Percentiles rank a stretch among this genome's conserved stretches.
Conservation (phyloP, 2,797 vertebrate genomes). For the Sebastes nivosus region DNA sequence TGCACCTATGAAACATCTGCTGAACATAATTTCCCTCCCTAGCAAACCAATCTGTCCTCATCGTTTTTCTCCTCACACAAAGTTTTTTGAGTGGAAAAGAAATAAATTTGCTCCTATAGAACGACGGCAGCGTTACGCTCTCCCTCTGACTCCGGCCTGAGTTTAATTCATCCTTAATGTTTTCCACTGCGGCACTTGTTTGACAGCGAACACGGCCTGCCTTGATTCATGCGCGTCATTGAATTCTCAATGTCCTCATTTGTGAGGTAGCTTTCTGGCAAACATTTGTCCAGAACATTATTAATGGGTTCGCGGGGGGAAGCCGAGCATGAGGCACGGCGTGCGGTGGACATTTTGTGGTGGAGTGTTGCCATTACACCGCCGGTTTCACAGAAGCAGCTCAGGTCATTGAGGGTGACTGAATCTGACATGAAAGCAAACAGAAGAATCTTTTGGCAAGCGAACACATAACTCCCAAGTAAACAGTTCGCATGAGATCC, state of each 20-base stretch:
- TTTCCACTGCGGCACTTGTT: conserved; percentile 58
- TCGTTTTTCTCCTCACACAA: not conserved
- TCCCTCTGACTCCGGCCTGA: conserved; percentile 20
- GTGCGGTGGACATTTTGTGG: conserved; percentile 45
- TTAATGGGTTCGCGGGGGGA: conserved; percentile 50
- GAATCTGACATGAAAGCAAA: conserved; percentile 59
- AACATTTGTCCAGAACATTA: conserved; percentile 68
- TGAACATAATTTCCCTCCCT: conserved; percentile 4
- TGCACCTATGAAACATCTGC: conserved; percentile 32
- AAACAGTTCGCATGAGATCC: conserved; percentile 62
- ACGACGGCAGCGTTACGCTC: not conserved
- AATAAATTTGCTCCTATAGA: conserved; percentile 24
- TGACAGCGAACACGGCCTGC: conserved; percentile 60
- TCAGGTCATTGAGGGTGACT: conserved; percentile 41
- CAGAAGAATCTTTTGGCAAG: conserved; percentile 59
- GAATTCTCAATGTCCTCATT: conserved; percentile 65
- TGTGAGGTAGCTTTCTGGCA: conserved; percentile 62
- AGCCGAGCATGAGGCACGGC: conserved; percentile 33
- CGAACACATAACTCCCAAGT: conserved; percentile 58
- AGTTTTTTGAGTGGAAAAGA: conserved; percentile 16
- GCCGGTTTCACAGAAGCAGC: conserved; percentile 26
- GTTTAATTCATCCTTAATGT: conserved; percentile 67
- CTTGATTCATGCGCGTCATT: conserved; percentile 72
- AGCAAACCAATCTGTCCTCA: not conserved
- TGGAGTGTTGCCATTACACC: conserved; percentile 19